Conservation (phyloP, 2,113 vertebrate species). For the Callithrix jacchus region DNA sequence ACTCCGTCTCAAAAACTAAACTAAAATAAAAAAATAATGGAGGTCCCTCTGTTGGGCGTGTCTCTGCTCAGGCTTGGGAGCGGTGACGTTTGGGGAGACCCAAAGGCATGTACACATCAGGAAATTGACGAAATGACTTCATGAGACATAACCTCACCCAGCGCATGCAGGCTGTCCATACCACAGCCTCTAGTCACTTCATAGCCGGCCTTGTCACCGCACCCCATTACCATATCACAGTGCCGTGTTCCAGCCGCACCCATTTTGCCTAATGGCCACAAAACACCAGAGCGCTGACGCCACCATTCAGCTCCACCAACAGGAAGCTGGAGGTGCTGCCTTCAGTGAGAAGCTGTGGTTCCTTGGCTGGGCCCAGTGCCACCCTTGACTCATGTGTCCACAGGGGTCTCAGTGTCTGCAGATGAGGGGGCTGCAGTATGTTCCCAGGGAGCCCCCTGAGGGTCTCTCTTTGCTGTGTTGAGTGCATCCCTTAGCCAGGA, state of each 20-base stretch:
- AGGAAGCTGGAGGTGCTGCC: not conserved
- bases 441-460: not conserved
- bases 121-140: accelerated
- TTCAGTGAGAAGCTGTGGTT: not conserved
- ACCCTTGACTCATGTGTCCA: not conserved
- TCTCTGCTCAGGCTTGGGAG: not conserved
- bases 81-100: accelerated
- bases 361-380: not conserved
- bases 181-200: not conserved
- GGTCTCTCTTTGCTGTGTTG: too few relatives aligned
- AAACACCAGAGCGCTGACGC: not conserved
- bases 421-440: not conserved
- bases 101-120: accelerated
- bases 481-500: too few relatives aligned
- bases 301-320: accelerated
- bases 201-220: not conserved
- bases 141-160: not conserved
- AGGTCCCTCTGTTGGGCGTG: accelerated
- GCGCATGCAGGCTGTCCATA: not conserved
- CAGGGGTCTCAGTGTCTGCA: too few relatives aligned
- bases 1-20: too few relatives aligned
- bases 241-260: not conserved
- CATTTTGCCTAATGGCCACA: not conserved
- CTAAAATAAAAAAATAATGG: too few relatives aligned
- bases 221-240: not conserved